Base-by-base conservation (phyloP, 2,888 invertebrate species). In the Drosophila acutilabella region DNA sequence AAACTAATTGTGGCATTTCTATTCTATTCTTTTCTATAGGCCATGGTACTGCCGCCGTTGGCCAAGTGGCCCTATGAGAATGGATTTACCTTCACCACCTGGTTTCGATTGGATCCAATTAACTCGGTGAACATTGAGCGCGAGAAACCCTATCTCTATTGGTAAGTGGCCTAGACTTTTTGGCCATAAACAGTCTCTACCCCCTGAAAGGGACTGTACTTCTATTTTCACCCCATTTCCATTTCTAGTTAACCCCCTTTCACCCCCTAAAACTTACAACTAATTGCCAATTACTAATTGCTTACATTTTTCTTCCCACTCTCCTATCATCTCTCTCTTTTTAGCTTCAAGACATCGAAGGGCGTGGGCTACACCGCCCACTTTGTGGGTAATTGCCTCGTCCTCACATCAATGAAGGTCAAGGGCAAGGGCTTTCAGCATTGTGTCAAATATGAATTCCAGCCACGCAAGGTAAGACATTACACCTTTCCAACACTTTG, bases 351-450 rank as follows among this genome's bases (percentile, higher is more conserved):
- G 93, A 99, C 99, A 73, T 97, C 98, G 92, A 99, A 99, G 95
- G 99, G 99, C 80, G 96, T 99, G 60, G 99, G 99, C 48, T 99
- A 99, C 93, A 98, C 99, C 54, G 99, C 99, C 64, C 99, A 99
- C 94, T 99, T 99, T 93, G 98, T 99, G 86, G 99, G 99, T 86
- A 99, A 98, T 94, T 99, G 99, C 93, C 95, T 99, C 80, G 99
- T 99, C 75, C 95, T 99, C 89, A 99, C 99, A 30, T 98, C 98
- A 33, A 99, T 99, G 98, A 99, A 99, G 94, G 96, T 99, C 79
- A 98, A 98, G 92, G 99, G 98, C 90, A 99, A 99, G 94, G 99
- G 99, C 80, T 98, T 99, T 94, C 99, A 99, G 93, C 99, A 99
- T 93, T 99, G 99, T 94, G 98, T 99, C 93, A 99, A 99, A 94